These are phyloP conservation scores for Bubo scandiacus DNA, from an alignment of 2,113 vertebrate species.

Conservation along the genomic window DNA sequence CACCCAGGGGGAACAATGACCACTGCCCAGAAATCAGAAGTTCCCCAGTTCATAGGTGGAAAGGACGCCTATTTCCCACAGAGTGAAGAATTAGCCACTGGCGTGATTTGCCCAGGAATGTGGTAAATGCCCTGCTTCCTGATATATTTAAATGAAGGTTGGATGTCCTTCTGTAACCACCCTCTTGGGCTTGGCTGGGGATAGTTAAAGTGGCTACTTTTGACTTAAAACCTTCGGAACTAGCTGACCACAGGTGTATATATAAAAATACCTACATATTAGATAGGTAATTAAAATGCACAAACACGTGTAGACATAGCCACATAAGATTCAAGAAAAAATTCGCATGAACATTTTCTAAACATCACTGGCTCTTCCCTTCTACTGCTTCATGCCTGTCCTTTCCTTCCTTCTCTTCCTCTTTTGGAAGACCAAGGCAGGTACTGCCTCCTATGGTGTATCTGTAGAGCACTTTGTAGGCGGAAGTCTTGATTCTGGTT, in stretches of 20 bases:
- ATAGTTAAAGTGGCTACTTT: background rate
- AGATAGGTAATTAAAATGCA: background rate
- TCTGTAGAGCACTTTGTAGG: background rate
- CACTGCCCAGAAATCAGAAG: background rate
- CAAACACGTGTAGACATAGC: background rate
- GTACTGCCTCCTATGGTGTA: background rate
- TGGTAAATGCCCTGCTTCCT: background rate
- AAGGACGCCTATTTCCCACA: background rate
- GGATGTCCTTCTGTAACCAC: background rate
- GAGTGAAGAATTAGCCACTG: background rate
- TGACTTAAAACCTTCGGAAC: background rate
- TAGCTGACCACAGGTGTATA: background rate
- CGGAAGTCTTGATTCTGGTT: background rate
- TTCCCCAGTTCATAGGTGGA: background rate
- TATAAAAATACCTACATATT: background rate
- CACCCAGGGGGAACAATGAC: accelerated
- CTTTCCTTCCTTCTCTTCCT: background rate
- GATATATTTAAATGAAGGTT: background rate
- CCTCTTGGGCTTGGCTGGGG: background rate
- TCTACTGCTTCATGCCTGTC: background rate
- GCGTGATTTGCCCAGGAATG: background rate
- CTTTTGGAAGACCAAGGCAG: background rate
- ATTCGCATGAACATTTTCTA: background rate
- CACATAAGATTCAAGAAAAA: background rate
- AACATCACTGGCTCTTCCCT: background rate